Evolutionary conservation across 2,113 vertebrate species (phyloP), one percentile per base, ranked within the genome.

Genomic region (Neotoma lepida): DNA sequence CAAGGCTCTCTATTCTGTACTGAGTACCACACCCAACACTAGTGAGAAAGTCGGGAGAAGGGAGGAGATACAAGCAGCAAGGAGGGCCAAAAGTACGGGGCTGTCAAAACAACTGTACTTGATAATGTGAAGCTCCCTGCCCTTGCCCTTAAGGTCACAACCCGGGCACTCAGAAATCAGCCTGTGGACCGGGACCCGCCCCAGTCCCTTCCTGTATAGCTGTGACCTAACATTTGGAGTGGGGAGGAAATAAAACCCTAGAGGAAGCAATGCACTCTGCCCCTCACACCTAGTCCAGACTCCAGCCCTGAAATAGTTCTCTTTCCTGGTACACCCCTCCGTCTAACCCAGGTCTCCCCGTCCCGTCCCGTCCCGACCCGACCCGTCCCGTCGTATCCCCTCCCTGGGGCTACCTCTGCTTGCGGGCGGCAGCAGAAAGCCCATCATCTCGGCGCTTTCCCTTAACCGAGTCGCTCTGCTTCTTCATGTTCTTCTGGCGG

Each of bases 401-500:
- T 93, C 96, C 95, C 94, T 90, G 95, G 96, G 91, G 89, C 97
- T 98, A 99, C 99, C 99, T 99, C 98, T 98, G 98, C 98, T 99
- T 99, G 66, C 99, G 98, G 88, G 99, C 99, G 73, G 99, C 99
- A 91, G 99, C 99, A 81, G 99, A 99, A 95, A 99, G 98, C 84
- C 99, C 99, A 96, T 99, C 99, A 1, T 99, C 99, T 30, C 92
- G 89, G 93, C 98, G 98, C 97, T 99, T 99, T 58, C 98, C 98
- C 97, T 99, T 99, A 86, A 95, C 95, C 1, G 90, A 91, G 28
- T 99, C 99, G 35, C 18, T 97, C 39, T 97, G 96, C 98, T 99
- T 99, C 94, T 99, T 99, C 97, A 99, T 98, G 96, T 99, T 98
- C 97, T 99, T 99, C 97, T 97, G 97, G 96, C 99, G 99, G 91